Evolutionary conservation across 2,797 vertebrate genomes (phyloP).

Genomic region (Atherinosoma microstoma): DNA sequence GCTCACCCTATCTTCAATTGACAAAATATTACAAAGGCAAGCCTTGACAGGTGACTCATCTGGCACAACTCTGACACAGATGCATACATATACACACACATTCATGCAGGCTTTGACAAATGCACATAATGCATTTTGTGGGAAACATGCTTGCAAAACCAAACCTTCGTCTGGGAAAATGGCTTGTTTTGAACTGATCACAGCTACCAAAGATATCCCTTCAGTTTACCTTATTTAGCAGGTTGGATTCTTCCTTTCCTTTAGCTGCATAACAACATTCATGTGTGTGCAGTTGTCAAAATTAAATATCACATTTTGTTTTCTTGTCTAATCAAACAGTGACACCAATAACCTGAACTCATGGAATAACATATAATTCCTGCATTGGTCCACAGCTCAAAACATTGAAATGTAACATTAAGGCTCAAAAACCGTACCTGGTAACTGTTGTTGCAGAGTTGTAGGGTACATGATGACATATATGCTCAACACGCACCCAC

Average conservation of each 20-base stretch:
- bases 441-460: neutral
- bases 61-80: constrained; percentile 50
- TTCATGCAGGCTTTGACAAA: constrained; percentile 12
- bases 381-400: neutral
- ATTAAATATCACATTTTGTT: neutral
- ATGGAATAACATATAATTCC: neutral
- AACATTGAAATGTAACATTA: neutral
- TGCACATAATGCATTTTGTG: constrained; percentile 22
- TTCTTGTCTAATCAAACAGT: neutral
- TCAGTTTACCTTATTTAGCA: neutral
- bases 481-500: neutral
- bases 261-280: neutral
- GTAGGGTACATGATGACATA: neutral
- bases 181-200: neutral
- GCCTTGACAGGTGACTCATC: constrained; percentile 64
- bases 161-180: neutral
- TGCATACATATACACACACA: constrained; percentile 30
- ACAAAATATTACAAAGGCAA: constrained; percentile 76
- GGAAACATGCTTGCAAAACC: constrained; percentile 3
- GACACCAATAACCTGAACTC: neutral
- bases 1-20: constrained; percentile 58
- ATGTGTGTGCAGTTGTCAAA: neutral
- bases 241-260: neutral
- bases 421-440: neutral
- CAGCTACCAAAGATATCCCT: neutral